Conservation (phyloP, 92 coral and sea anemone species). For the Actinostola sp. region DNA sequence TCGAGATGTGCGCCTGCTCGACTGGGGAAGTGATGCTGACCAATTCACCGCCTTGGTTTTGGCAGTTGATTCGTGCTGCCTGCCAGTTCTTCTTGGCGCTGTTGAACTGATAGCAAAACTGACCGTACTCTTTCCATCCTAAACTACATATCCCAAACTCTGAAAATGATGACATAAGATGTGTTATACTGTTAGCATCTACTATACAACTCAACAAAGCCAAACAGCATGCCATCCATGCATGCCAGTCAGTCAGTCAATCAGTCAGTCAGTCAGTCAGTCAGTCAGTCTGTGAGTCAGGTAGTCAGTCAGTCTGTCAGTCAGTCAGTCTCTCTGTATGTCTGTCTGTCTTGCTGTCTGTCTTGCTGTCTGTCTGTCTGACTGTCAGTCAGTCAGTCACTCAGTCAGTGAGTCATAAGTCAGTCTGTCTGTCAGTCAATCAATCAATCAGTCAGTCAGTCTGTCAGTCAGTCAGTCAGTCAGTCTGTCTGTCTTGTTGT, state of each 20-base stretch:
- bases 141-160: slow-evolving; percentile 85
- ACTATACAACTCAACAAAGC: background rate
- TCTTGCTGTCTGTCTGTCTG: no score
- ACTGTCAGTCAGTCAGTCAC: no score
- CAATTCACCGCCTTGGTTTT: slow-evolving; percentile 75
- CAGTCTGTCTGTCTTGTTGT: no score
- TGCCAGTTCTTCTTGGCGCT: slow-evolving; percentile 49
- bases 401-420: no score
- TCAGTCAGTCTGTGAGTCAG: background rate
- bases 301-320: background rate
- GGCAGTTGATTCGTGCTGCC: slow-evolving; percentile 67
- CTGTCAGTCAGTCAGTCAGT: background rate
- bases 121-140: slow-evolving; percentile 93
- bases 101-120: slow-evolving; percentile 90
- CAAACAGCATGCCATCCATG: no score
- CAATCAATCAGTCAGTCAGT: background rate
- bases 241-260: background rate
- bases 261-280: background rate
- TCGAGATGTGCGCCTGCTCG: slow-evolving; percentile 82
- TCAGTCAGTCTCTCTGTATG: background rate
- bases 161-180: slow-evolving; percentile 11
- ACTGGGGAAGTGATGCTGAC: slow-evolving; percentile 86
- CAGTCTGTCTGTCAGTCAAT: background rate
- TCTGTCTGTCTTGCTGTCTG: background rate
- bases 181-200: background rate